Percentiles rank a stretch among this genome's conserved stretches.
Evolutionary conservation across 2,797 vertebrate species (phyloP).

Genomic region (Eutrigla gurnardus): DNA sequence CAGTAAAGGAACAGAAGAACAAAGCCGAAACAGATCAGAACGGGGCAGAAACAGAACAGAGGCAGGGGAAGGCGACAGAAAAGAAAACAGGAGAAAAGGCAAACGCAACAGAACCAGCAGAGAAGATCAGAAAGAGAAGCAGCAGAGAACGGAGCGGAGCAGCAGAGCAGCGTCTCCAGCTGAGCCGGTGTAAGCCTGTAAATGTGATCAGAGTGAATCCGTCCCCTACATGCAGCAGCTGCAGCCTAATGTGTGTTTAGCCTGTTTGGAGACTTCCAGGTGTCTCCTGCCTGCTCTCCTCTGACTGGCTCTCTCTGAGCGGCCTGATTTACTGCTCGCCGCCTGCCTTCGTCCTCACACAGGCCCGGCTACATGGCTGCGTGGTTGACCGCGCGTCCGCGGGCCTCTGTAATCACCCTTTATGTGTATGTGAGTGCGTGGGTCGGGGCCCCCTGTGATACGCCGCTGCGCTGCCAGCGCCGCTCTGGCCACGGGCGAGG

Average conservation of each 20-base stretch:
- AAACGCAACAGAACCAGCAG: background rate
- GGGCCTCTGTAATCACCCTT: conserved; percentile 57
- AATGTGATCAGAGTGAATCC: conserved; percentile 69
- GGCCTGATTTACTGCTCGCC: conserved; percentile 35
- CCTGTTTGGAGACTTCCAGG: conserved; percentile 70
- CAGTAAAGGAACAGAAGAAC: background rate
- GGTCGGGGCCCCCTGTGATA: conserved; percentile 40
- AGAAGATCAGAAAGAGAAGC: background rate
- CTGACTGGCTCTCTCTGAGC: conserved; percentile 24
- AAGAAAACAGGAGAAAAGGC: background rate
- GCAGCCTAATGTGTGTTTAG: conserved; percentile 70
- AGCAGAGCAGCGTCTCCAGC: conserved; percentile 51
- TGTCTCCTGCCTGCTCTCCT: conserved; percentile 51
- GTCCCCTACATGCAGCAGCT: conserved; percentile 65
- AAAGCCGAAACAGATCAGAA: too few relatives aligned
- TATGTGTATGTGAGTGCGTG: conserved; percentile 20
- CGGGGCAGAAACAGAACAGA: background rate
- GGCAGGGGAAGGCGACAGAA: background rate
- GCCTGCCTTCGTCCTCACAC: conserved; percentile 30
- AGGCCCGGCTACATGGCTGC: conserved; percentile 44
- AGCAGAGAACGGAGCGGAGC: conserved; percentile 12
- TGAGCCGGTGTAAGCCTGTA: conserved; percentile 67
- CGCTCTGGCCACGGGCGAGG: conserved; percentile 55
- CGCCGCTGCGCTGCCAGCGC: conserved; percentile 40
- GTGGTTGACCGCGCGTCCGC: conserved; percentile 60